Base-by-base conservation (phyloP, 2,888 invertebrate species). In the Stenodema calcarata region DNA sequence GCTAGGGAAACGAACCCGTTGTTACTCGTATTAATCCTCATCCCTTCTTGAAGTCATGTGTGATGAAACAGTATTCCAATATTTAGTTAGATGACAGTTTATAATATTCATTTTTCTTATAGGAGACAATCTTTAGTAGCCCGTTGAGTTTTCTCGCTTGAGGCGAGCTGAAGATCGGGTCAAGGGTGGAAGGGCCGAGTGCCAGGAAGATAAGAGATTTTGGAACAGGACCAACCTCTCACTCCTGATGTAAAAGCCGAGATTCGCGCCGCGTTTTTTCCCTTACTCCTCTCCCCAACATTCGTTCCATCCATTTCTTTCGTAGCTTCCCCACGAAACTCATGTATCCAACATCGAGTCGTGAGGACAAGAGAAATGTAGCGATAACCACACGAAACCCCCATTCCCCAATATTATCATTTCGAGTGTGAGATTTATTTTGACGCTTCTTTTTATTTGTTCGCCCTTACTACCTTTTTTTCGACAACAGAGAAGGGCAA, bases 171-270 rank as follows among this genome's bases (percentile, higher is more conserved):
- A 11, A 23, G 80, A 50, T 12, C 69, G 30, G 82, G 82, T 82
- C 82, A 82, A 82, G 69, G 42, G 82, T 27, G 42, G 62, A 70
- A 30, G 54, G 82, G 62, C 82, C 82, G 70, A 41, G 82, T 41
- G 82, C 82, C 82, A 82, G 47, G 28, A 69, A 69, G 82, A 82
- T 82, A 82, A 82, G 82, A 82, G 82, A 62, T 82, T 82, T 82
- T 82, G 82, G 82, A 82, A 16, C 82, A 62, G 12, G 70, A 69
- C 82, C 82, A 82, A 82, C 27, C 80, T 18, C 28, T 80, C 50
- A 50, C 50, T 28, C 47, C 28, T 80, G 80, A 80, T 80, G 80
- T 80, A 80, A 80, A n/a, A 54, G 50, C 47, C 30, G 30, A 28
- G n/a, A 50, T 54, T 23, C 14, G 42, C 44, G 27, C 78, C 41